Conservation (phyloP, 2,888 invertebrate genomes). For the Mamestra brassicae region DNA sequence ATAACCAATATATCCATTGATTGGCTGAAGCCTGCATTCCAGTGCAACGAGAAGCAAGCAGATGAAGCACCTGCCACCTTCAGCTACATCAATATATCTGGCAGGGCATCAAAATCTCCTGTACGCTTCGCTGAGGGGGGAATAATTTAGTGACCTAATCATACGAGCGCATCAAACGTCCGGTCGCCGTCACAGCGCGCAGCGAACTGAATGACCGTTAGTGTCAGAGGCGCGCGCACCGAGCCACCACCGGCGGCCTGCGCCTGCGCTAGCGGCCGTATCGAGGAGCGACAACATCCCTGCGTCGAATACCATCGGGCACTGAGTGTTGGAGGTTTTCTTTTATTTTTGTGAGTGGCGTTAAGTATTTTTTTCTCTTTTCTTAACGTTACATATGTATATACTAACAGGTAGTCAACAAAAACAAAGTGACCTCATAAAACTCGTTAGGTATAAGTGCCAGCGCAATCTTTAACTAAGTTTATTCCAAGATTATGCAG, state of each 20-base stretch:
- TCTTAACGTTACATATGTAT: no score
- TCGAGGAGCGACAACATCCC: neutral
- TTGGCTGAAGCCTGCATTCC: no score
- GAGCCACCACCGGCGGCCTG: neutral
- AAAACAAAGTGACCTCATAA: neutral
- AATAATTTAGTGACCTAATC: neutral
- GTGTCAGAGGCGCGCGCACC: no score
- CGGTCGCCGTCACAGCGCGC: neutral
- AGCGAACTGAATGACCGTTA: no score
- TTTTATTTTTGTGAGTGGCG: no score
- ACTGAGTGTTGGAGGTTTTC: no score
- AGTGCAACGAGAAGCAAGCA: no score
- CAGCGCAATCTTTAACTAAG: neutral
- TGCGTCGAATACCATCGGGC: no score
- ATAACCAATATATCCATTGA: no score
- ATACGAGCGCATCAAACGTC: neutral
- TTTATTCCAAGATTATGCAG: conserved; percentile 30
- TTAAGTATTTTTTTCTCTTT: no score
- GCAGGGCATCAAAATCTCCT: conserved; percentile 2
- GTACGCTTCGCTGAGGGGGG: neutral
- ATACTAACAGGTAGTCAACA: neutral
- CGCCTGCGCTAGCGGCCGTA: neutral
- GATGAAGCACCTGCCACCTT: no score
- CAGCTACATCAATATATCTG: no score
- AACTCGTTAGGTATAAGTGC: conserved; percentile 2